phyloP scores from a whole-genome alignment of 2,113 vertebrate genomes.

The Delphinapterus leucas region DNA sequence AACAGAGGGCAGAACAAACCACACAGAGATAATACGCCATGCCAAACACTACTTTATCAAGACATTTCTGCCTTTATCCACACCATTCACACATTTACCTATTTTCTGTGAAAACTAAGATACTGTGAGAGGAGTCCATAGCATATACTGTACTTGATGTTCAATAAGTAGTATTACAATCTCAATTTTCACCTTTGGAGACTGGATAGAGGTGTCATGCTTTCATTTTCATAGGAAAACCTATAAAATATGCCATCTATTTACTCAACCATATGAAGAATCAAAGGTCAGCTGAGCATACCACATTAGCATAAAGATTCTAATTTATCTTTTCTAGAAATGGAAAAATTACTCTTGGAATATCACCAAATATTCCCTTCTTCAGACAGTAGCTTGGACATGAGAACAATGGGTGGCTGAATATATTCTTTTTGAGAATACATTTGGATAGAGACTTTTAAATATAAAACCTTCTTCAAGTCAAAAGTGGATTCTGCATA shows the following conservation, averaged over 20 bases:
- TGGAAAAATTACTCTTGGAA: constrained; percentile 37
- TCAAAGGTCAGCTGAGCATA: constrained; percentile 44
- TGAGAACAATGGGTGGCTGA: constrained; percentile 43
- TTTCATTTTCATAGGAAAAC: background rate
- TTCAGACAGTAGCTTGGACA: constrained; percentile 39
- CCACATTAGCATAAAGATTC: constrained; percentile 42
- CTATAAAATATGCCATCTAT: background rate
- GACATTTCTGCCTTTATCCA: background rate
- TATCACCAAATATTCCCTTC: background rate
- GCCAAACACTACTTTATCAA: background rate
- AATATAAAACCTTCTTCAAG: constrained; percentile 56
- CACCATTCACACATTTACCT: background rate
- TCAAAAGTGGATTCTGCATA: constrained; percentile 55
- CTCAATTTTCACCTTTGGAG: background rate
- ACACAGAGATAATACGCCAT: background rate
- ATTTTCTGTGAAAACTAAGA: constrained; percentile 16
- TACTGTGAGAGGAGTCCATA: background rate
- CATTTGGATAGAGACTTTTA: constrained; percentile 49
- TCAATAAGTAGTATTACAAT: background rate
- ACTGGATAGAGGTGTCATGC: background rate
- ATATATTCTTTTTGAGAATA: constrained; percentile 30
- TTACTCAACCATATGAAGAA: background rate
- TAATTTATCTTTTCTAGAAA: constrained; percentile 39
- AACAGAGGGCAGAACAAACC: background rate
- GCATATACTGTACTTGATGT: background rate